A percentile compares a stretch with the other conserved stretches of the same genome.
Evolutionary conservation across 2,113 vertebrate genomes (phyloP).

Genomic region (Ranitomeya variabilis): DNA sequence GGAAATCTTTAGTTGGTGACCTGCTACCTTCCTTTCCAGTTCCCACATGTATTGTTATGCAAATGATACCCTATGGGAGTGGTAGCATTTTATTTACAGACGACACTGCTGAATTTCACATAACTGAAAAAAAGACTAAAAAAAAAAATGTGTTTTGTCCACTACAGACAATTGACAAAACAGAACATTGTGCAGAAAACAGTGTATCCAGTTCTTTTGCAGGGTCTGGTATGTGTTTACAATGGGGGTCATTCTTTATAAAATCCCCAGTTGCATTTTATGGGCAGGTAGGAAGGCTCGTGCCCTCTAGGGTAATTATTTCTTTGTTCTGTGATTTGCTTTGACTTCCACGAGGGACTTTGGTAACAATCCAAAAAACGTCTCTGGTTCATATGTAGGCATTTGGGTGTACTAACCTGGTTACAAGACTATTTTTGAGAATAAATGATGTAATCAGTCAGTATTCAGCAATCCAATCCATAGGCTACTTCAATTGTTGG

Average conservation of each 20-base stretch:
- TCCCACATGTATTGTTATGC: slow-evolving; percentile 4
- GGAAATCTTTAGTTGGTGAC: background rate
- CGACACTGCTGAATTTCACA: slow-evolving; percentile 13
- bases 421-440: background rate
- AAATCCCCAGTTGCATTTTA: background rate
- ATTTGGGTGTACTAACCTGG: too few relatives aligned
- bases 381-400: too few relatives aligned
- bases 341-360: too few relatives aligned
- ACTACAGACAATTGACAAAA: slow-evolving; percentile 7
- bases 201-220: background rate
- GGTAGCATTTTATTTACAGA: slow-evolving; percentile 1
- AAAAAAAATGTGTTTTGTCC: slow-evolving; percentile 23
- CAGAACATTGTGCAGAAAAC: slow-evolving; percentile 1
- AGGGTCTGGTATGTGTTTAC: background rate
- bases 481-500: background rate
- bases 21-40: slow-evolving; percentile 2
- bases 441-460: background rate
- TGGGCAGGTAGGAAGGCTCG: background rate
- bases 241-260: background rate
- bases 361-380: too few relatives aligned
- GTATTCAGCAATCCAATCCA: background rate
- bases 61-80: background rate
- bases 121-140: background rate
- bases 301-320: background rate
- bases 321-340: background rate